A percentile compares a stretch with the other conserved stretches of the same genome.
Conservation (phyloP, 2,113 vertebrate genomes). For the Chloropsis cyanopogon region DNA sequence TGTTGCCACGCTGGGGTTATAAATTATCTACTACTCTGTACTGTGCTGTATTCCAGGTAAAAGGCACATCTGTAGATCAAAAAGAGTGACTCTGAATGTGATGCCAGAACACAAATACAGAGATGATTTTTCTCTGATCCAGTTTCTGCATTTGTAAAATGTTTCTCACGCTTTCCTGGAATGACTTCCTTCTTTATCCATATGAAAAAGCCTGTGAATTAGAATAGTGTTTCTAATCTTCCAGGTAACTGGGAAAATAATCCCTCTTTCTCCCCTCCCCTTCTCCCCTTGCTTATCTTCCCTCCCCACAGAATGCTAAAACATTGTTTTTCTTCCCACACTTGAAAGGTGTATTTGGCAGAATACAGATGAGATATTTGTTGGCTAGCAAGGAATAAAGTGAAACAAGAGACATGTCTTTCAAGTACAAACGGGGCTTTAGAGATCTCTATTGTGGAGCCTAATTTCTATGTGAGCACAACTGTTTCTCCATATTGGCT, state of each 20-base stretch:
- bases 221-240: conserved; percentile 49
- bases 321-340: conserved; percentile 11
- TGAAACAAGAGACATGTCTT: not conserved
- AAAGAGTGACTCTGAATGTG: not conserved
- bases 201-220: conserved; percentile 32
- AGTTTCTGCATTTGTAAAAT: conserved; percentile 53
- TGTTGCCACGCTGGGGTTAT: not conserved
- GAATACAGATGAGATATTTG: conserved; percentile 68
- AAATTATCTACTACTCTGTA: not conserved
- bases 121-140: conserved; percentile 22
- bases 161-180: conserved; percentile 38
- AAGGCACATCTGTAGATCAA: conserved; percentile 1
- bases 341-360: conserved; percentile 59
- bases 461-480: conserved; percentile 62
- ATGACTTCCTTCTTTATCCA: conserved; percentile 22
- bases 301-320: not conserved
- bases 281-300: not conserved
- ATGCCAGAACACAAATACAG: not conserved
- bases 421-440: conserved; percentile 65
- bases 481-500: conserved; percentile 67
- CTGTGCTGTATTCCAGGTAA: not conserved
- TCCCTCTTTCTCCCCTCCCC: not conserved
- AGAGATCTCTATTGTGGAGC: conserved; percentile 61
- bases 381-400: conserved; percentile 53
- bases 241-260: conserved; percentile 42